These are phyloP conservation scores for Channa striata DNA, from an alignment of 2,797 vertebrate genomes.

Conservation along the genomic window DNA sequence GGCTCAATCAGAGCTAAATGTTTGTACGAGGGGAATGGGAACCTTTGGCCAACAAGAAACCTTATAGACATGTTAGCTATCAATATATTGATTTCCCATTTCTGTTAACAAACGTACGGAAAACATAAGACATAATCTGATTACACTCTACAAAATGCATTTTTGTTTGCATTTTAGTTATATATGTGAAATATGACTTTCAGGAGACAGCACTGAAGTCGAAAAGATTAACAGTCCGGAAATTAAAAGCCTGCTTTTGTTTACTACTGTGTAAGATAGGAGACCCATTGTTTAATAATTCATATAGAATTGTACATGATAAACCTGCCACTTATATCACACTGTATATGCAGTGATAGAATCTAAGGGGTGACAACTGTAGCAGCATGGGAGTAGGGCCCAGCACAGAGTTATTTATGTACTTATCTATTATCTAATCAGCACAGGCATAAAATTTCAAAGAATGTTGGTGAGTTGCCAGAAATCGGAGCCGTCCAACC, in stretches of 20 bases:
- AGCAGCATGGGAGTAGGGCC: not conserved
- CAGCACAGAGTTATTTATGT: conserved; percentile 7
- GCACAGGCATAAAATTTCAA: conserved; percentile 31
- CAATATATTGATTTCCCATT: no score
- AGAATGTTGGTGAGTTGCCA: conserved; percentile 32
- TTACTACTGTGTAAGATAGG: not conserved
- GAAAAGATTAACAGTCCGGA: not conserved
- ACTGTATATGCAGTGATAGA: not conserved
- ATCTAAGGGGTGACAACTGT: conserved; percentile 25
- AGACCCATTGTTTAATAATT: not conserved
- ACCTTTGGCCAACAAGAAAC: no score
- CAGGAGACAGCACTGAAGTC: no score
- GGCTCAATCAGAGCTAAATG: no score
- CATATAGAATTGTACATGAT: not conserved
- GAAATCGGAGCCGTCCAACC: conserved; percentile 16
- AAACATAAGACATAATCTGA: no score
- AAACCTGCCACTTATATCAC: not conserved
- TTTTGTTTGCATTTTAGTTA: no score
- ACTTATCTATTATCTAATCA: conserved; percentile 52
- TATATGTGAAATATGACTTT: no score
- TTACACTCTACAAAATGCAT: no score
- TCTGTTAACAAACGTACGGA: no score
- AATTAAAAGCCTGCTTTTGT: not conserved
- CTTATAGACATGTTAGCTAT: no score
- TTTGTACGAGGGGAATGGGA: no score